Conservation (phyloP, 2,797 vertebrate species). For the Bovichtus variegatus region DNA sequence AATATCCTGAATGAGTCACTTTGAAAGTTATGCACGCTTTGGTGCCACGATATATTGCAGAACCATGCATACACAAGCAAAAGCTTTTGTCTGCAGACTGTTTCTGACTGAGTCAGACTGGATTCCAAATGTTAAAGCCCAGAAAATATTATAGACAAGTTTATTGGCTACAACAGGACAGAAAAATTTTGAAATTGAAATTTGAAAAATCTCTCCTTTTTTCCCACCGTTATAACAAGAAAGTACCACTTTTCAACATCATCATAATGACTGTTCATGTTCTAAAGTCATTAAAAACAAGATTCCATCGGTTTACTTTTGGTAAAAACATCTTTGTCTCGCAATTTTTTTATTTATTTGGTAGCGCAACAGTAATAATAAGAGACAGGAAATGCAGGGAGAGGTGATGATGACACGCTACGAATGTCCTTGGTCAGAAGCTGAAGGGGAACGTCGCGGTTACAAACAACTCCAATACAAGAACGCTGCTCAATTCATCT, state of each 20-base stretch:
- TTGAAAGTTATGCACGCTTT: background rate
- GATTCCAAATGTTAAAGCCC: background rate
- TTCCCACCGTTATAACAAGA: background rate
- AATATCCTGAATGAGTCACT: background rate
- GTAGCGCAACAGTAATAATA: background rate
- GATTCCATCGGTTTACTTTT: no score
- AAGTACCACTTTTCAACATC: no score
- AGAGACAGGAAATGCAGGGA: background rate
- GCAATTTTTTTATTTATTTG: background rate
- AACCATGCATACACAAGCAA: background rate
- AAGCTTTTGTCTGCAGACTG: background rate
- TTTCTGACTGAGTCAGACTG: background rate
- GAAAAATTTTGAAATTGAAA: no score
- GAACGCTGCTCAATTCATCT: background rate
- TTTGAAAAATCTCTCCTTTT: background rate
- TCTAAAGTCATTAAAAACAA: background rate
- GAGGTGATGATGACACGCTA: no score
- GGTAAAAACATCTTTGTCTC: no score
- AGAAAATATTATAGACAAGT: background rate
- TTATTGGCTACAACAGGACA: no score
- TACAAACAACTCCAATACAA: background rate
- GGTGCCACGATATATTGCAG: background rate
- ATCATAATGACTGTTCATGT: no score
- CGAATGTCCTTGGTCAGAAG: background rate
- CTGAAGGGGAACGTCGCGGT: background rate